A percentile compares a stretch with the other conserved stretches of the same genome.
These are phyloP conservation scores for Pararge aegeria DNA, from an alignment of 1,140 invertebrate genomes.

Conservation along the genomic window DNA sequence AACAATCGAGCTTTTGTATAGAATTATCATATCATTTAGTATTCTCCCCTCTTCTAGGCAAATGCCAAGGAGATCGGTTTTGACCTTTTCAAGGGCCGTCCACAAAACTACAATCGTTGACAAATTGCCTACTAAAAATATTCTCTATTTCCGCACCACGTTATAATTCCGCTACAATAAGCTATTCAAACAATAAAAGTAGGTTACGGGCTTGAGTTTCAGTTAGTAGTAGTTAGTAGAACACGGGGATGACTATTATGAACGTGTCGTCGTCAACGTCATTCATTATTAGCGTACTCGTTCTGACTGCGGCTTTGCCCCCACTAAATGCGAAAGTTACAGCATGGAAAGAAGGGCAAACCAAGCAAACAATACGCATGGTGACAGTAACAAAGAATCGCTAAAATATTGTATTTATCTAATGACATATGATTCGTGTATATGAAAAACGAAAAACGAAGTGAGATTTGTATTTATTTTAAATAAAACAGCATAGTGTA, in stretches of 20 bases:
- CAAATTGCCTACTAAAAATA: conserved; percentile 43
- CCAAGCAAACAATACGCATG: too few species aligned
- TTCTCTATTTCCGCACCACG: conserved; percentile 27
- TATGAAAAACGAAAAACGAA: too few species aligned
- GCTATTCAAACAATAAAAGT: conserved; percentile 36
- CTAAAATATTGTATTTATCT: too few species aligned
- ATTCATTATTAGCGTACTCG: conserved; percentile 2
- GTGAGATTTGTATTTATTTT: too few species aligned
- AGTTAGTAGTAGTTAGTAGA: too few species aligned
- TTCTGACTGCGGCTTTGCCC: background rate
- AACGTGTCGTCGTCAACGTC: conserved; percentile 14
- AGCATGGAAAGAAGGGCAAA: too few species aligned
- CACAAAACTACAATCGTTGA: conserved; percentile 39
- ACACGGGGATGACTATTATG: conserved; percentile 20
- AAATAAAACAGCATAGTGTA: too few species aligned
- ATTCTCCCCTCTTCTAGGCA: conserved; percentile 17
- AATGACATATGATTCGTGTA: too few species aligned
- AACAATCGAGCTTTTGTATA: background rate
- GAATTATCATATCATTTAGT: conserved; percentile 3
- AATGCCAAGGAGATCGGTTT: conserved; percentile 42
- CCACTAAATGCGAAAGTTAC: too few species aligned
- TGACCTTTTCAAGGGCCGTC: conserved; percentile 38
- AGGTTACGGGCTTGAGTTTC: conserved; percentile 27
- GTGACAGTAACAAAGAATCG: too few species aligned
- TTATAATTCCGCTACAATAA: conserved; percentile 33